Percentiles rank a stretch among this genome's conserved stretches.
Conservation (phyloP, 2,797 vertebrate species). For the Arrhamphus sclerolepis region DNA sequence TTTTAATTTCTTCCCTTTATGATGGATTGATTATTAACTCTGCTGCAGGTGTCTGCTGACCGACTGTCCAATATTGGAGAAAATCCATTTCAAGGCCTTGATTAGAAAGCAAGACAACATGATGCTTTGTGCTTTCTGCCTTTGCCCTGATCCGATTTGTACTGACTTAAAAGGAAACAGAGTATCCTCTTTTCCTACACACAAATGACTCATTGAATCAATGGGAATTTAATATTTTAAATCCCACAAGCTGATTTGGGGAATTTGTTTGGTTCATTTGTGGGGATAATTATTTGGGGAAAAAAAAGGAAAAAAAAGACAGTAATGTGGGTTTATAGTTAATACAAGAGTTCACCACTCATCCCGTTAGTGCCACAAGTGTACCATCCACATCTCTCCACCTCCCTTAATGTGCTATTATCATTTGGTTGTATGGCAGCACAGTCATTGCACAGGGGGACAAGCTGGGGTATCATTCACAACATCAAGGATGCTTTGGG, state of each 20-base stretch:
- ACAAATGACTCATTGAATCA: conserved; percentile 39
- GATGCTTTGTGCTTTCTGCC: conserved; percentile 41
- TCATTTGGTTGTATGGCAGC: too few species aligned
- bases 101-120: conserved; percentile 47
- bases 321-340: too few species aligned
- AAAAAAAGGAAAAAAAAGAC: neutral
- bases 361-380: neutral
- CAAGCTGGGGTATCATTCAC: too few species aligned
- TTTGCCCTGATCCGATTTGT: conserved; percentile 41
- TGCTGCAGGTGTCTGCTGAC: conserved; percentile 28
- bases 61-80: conserved; percentile 29
- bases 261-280: conserved; percentile 10
- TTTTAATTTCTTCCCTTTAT: conserved; percentile 21
- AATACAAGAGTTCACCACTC: neutral
- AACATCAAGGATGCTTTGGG: too few species aligned
- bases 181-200: conserved; percentile 33
- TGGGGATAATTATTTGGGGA: conserved; percentile 7
- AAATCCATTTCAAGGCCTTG: conserved; percentile 47
- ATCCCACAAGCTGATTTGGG: conserved; percentile 19
- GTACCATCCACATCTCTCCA: neutral
- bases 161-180: conserved; percentile 43
- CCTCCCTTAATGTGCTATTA: too few species aligned
- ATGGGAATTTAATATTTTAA: conserved; percentile 42
- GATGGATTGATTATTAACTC: conserved; percentile 26
- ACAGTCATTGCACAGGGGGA: too few species aligned